A percentile compares a stretch with the other conserved stretches of the same genome.
phyloP scores from a whole-genome alignment of 2,797 vertebrate species.

The Limosa lapponica region DNA sequence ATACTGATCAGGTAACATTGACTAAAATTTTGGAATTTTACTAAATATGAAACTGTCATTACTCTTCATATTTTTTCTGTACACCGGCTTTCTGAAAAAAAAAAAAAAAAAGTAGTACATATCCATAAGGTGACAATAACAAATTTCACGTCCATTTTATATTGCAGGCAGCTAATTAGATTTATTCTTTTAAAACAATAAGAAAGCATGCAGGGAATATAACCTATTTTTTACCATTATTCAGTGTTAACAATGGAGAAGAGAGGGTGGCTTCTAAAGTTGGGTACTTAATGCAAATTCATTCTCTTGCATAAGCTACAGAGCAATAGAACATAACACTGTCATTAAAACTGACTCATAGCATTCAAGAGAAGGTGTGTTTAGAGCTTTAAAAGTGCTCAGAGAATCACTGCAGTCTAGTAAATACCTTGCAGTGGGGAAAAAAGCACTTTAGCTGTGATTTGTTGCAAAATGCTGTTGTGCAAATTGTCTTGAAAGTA shows the following conservation, averaged over 20 bases:
- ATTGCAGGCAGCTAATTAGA: neutral
- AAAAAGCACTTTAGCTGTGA: neutral
- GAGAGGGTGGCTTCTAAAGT: conserved; percentile 70
- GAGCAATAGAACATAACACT: conserved; percentile 63
- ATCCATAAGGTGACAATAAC: neutral
- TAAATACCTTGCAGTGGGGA: conserved; percentile 42
- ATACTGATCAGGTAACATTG: neutral
- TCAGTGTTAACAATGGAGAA: conserved; percentile 52
- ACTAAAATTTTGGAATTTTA: neutral
- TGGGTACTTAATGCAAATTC: conserved; percentile 66
- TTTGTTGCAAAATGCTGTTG: neutral
- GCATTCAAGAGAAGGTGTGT: conserved; percentile 69
- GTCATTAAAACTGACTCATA: conserved; percentile 74
- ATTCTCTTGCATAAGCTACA: conserved; percentile 67
- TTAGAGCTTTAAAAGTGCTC: conserved; percentile 48
- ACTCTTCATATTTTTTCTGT: neutral
- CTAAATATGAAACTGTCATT: neutral
- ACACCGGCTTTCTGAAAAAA: neutral
- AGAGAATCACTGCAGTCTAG: conserved; percentile 54
- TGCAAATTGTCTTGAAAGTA: neutral
- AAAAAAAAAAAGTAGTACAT: neutral
- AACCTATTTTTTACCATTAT: conserved; percentile 34
- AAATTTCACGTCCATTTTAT: neutral
- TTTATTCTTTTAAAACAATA: conserved; percentile 43
- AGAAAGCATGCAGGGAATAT: neutral